Evolutionary conservation across 2,113 vertebrate species (phyloP).

Genomic region (Etheostoma cragini): DNA sequence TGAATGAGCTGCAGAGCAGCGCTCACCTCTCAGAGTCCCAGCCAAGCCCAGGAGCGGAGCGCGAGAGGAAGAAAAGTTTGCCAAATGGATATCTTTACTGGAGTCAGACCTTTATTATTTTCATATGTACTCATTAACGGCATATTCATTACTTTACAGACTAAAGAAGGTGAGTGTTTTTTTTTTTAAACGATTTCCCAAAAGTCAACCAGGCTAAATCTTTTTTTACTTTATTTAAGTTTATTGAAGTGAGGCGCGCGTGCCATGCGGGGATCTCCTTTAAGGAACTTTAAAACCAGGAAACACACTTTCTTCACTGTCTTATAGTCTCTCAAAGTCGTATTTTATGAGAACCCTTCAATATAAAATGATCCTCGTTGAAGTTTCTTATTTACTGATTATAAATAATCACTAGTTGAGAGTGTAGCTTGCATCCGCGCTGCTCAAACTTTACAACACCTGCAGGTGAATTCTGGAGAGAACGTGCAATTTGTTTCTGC

Average conservation of each 20-base stretch:
- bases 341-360: not conserved
- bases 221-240: not conserved
- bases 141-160: slow-evolving; percentile 80
- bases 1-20: slow-evolving; percentile 78
- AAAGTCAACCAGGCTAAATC: not conserved
- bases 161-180: slow-evolving; percentile 82
- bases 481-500: not conserved
- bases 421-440: not conserved
- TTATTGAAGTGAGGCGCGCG: slow-evolving; percentile 7
- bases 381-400: not conserved
- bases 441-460: slow-evolving; percentile 1
- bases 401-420: not conserved
- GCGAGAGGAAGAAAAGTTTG: slow-evolving; percentile 51
- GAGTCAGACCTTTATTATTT: slow-evolving; percentile 76
- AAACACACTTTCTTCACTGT: slow-evolving; percentile 36
- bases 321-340: not conserved
- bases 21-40: slow-evolving; percentile 52
- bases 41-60: slow-evolving; percentile 46
- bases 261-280: slow-evolving; percentile 53
- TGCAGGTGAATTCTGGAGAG: slow-evolving; percentile 61
- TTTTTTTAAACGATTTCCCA: not conserved
- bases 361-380: not conserved
- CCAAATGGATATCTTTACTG: slow-evolving; percentile 80
- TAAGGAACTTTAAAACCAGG: slow-evolving; percentile 26
- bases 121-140: slow-evolving; percentile 79